Conservation (phyloP, 1,140 invertebrate species). For the Drosophila pectinifera region DNA sequence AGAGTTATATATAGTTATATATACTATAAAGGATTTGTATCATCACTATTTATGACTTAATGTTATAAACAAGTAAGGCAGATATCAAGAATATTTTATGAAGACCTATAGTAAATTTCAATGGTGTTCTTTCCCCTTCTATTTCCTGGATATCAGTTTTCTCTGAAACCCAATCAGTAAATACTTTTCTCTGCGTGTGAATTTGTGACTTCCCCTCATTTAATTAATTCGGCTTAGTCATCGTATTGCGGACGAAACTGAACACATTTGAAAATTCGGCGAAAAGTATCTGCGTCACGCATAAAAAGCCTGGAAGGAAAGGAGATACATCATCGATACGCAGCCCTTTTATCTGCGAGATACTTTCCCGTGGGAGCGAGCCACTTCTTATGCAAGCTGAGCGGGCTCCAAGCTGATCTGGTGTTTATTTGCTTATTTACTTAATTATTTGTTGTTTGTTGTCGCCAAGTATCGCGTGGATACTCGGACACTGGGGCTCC, state of each 20-base stretch:
- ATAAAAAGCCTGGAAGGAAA: conserved; percentile 3
- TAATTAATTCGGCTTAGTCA: conserved; percentile 37
- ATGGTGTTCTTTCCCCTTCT: too few relatives aligned
- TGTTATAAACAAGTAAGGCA: too few relatives aligned
- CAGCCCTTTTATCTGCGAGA: not conserved
- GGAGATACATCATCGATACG: conserved; percentile 23
- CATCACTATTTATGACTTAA: too few relatives aligned
- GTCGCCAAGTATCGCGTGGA: conserved; percentile 21
- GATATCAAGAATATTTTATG: too few relatives aligned
- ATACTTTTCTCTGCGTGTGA: conserved; percentile 3
- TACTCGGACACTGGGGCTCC: not conserved
- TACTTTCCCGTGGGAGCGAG: conserved; percentile 13
- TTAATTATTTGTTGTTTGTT: too few relatives aligned
- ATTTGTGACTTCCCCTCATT: not conserved
- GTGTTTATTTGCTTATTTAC: too few relatives aligned
- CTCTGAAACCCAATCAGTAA: too few relatives aligned
- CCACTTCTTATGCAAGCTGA: conserved; percentile 4
- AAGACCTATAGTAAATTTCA: too few relatives aligned
- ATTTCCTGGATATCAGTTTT: too few relatives aligned
- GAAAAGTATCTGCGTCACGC: conserved; percentile 41
- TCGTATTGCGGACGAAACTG: conserved; percentile 17
- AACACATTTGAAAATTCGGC: conserved; percentile 37
- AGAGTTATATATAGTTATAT: too few relatives aligned
- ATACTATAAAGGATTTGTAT: too few relatives aligned
- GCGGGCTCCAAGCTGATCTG: not conserved